Conservation (phyloP, 2,888 invertebrate genomes). For the Orthosia incerta region DNA sequence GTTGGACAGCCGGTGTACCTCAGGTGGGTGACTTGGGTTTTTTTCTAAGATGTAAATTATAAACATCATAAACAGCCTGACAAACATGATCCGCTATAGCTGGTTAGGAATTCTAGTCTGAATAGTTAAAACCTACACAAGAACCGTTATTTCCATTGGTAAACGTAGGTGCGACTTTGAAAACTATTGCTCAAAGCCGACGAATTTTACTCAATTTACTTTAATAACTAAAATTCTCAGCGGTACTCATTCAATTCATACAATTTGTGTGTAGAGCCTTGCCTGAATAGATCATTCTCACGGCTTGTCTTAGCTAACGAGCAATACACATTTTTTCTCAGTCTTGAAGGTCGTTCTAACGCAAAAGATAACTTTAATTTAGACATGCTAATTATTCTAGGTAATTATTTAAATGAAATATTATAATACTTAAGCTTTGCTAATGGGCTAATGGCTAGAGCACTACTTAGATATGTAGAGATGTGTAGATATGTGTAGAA, state of each 20-base stretch:
- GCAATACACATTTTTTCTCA: constrained; percentile 47
- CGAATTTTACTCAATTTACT: not conserved
- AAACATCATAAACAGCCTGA: no score
- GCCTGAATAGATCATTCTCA: constrained; percentile 47
- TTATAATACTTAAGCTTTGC: not conserved
- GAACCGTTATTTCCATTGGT: not conserved
- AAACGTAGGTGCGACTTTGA: not conserved
- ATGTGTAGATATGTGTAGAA: not conserved
- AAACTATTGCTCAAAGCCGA: constrained; percentile 10
- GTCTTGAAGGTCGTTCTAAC: constrained; percentile 40
- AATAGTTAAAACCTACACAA: not conserved
- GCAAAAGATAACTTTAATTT: constrained; percentile 18
- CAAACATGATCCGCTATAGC: not conserved
- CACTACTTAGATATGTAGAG: not conserved
- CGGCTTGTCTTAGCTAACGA: constrained; percentile 48
- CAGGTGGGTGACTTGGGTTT: no score
- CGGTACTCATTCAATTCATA: not conserved
- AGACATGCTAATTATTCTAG: constrained; percentile 22
- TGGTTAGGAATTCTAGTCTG: not conserved
- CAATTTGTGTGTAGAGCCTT: constrained; percentile 34
- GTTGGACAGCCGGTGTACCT: no score
- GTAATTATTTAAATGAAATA: not conserved
- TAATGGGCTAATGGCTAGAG: not conserved
- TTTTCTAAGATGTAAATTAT: not conserved
- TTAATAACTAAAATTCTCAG: constrained; percentile 20